These are phyloP conservation scores for Drosophila parthenogenetica DNA, from an alignment of 2,888 invertebrate genomes.

Conservation along the genomic window DNA sequence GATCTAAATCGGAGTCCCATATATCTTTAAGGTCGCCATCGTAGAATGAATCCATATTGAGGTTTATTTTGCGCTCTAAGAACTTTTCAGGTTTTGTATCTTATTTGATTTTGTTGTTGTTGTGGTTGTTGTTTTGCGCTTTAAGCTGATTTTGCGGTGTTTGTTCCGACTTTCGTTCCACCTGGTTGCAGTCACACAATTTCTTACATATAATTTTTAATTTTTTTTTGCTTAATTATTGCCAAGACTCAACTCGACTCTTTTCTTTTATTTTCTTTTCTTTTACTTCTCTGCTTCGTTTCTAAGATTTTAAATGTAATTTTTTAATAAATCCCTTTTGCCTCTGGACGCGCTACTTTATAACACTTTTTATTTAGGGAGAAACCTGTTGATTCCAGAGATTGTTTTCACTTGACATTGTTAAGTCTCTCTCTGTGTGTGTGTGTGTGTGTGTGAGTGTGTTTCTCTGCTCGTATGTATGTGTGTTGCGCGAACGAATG, in stretches of 20 bases:
- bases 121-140: background rate
- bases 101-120: slow-evolving; percentile 9
- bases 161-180: slow-evolving; percentile 64
- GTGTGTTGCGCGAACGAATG: slow-evolving; percentile 35
- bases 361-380: slow-evolving; percentile 62
- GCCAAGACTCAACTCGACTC: background rate
- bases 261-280: slow-evolving; percentile 1
- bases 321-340: slow-evolving; percentile 32
- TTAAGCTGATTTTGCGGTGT: slow-evolving; percentile 35
- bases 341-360: slow-evolving; percentile 65
- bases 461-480: slow-evolving; percentile 27
- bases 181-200: slow-evolving; percentile 69
- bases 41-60: slow-evolving; percentile 90
- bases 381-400: slow-evolving; percentile 81
- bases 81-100: slow-evolving; percentile 52
- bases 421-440: slow-evolving; percentile 55
- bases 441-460: slow-evolving; percentile 23
- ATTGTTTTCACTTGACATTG: slow-evolving; percentile 80
- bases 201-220: slow-evolving; percentile 36
- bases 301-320: slow-evolving; percentile 11
- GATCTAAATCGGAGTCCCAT: slow-evolving; percentile 93
- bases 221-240: slow-evolving; percentile 11
- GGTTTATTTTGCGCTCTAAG: slow-evolving; percentile 60
- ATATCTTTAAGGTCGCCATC: slow-evolving; percentile 92
- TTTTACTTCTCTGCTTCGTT: background rate